A percentile compares a stretch with the other conserved stretches of the same genome.
phyloP scores from a whole-genome alignment of 2,797 vertebrate species.

The Anableps anableps region DNA sequence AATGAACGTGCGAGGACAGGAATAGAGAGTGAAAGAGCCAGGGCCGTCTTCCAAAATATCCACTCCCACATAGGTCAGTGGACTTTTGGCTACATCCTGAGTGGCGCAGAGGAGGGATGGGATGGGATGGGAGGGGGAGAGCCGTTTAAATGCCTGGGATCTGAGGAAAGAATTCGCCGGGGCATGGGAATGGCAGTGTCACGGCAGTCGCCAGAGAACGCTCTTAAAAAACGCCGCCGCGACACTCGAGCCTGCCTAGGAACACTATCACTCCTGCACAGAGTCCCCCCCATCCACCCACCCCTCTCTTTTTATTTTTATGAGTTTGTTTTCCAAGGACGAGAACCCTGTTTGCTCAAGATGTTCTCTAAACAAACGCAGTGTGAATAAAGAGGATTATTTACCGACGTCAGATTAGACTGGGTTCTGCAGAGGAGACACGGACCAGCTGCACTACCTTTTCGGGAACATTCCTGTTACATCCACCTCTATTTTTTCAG shows the following conservation, averaged over 20 bases:
- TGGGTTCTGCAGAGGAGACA: constrained; percentile 20
- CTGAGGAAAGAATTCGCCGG: constrained; percentile 89
- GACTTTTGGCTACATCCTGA: constrained; percentile 95
- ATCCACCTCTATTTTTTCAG: constrained; percentile 28
- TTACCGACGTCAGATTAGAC: constrained; percentile 51
- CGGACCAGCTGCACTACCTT: constrained; percentile 36
- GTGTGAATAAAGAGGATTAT: constrained; percentile 60
- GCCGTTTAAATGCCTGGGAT: constrained; percentile 85
- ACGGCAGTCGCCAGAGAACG: constrained; percentile 89
- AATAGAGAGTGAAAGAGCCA: constrained; percentile 77
- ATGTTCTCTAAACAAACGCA: constrained; percentile 68
- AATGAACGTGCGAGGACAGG: constrained; percentile 87
- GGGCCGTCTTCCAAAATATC: constrained; percentile 84
- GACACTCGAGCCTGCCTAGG: constrained; percentile 59
- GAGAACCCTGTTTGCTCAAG: constrained; percentile 62
- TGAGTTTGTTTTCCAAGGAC: constrained; percentile 65
- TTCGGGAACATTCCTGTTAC: background rate
- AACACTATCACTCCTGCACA: constrained; percentile 65
- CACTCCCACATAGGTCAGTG: constrained; percentile 92
- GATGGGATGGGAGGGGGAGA: constrained; percentile 73
- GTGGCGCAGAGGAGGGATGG: constrained; percentile 82
- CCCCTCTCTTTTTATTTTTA: constrained; percentile 36
- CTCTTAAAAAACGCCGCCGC: constrained; percentile 89
- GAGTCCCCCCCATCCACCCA: constrained; percentile 20
- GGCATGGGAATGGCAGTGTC: constrained; percentile 95